Base-by-base conservation (phyloP, 2,888 invertebrate genomes). In the Cephus spinipes region DNA sequence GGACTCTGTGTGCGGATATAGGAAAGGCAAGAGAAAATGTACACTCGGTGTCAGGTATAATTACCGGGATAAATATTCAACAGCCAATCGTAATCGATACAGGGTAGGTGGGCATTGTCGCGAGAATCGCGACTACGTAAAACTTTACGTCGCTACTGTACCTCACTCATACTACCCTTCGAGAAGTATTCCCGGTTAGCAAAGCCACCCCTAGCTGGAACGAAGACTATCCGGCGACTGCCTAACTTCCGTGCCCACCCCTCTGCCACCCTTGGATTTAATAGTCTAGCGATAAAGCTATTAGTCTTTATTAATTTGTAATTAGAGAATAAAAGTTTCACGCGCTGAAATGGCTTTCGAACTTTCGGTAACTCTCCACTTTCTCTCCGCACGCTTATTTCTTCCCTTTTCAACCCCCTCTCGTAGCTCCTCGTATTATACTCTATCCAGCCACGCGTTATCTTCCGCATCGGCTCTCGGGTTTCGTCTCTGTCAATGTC, bases 291-390 rank as follows among this genome's bases (percentile, higher is more conserved):
- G 84, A 86, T 87, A 87, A 87, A 87, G 87, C 88, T 87, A 87
- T 89, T 87, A 88, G 88, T 87, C 87, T 86, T 85, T 86, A 88
- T 89, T 88, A 90, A 89, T 89, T 86, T 82, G 81, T 87, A 86
- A 89, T 88, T 85, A 86, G 75, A 80, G 78, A 83, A 79, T 84
- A 81, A 87, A 88, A 88, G 85, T 88, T 89, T 85, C 77, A 82
- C 79, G 76, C 80, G 79, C 76, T 76, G 80, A 83, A 81, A 81
- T 55, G 80, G 76, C 80, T 82, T 78, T 76, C 73, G 77, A 83
- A 83, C 74, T 83, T 84, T 79, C 30, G n/a, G n/a, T 36, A 35
- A 30, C 33, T 74, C 55, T 55, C 23, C 23, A 55, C 55, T 55
- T 55, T 55, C 55, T 55, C 55, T 55, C 55, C 23, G 55, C 23